Base-by-base conservation (phyloP, 2,888 invertebrate species). In the Phorcus lineatus region DNA sequence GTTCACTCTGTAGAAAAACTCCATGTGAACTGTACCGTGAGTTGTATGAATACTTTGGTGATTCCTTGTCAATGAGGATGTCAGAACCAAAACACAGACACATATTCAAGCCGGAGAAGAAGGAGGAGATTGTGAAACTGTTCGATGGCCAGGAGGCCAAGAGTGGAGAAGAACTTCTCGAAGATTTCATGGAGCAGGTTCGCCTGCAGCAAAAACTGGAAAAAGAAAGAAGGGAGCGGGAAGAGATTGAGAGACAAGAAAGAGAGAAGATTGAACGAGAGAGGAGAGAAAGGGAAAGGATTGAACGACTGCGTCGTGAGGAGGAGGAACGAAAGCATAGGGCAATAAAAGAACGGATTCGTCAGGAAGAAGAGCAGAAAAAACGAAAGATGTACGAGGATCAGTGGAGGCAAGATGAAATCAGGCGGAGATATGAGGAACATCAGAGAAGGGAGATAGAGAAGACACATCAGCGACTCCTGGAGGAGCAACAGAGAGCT, bases 1-100 rank as follows among this genome's bases (percentile, higher is more conserved):
- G 47, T 80, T 17, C 55, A 6, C 47, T 47, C 28, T 17, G 13
- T 17, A 24, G 54, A 54, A 24, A 36, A 28, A 19, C 28, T 16
- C 86, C 86, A 11, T 47, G 74, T 53, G 82, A 87, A 36, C 84
- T 90, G 22, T 92, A 91, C 80, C 83, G 78, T 75, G 87, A 91
- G 77, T 84, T 93, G 85, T 90, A 89, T 74, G 91, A 91, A 78
- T 91, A 88, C 81, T 93, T 93, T 87, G 93, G 93, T 24, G 93
- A 93, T 81, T 86, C 89, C 80, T 83, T 93, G 36, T 82, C 90
- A 0, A 83, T 88, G 17, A 84, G 88, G 19, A 83, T 93, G 40
- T 92, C 92, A 0, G 80, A 88, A 36, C 55, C 89, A 13, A 82
- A 87, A 31, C 82, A 86, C 19, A 85, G 81, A 74, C 54, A 81